Evolutionary conservation across 1,140 invertebrate species (phyloP), one percentile per base, ranked within the genome.

Genomic region (Pseudomyrmex flavicornis): DNA sequence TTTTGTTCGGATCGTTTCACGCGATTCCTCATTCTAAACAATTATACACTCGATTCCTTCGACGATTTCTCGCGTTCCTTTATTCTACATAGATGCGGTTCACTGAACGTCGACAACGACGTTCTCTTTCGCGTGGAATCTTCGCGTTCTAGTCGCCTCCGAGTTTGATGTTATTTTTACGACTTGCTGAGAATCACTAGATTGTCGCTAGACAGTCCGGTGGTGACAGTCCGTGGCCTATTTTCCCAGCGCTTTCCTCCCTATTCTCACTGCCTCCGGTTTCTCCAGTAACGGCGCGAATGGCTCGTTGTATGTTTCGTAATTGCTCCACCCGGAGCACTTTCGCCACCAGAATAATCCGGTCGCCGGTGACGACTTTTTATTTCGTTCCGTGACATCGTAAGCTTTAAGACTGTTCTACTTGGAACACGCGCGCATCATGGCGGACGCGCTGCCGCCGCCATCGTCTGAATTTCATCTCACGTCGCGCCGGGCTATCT

Each of bases 91-190:
- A 13, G 35, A 35, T 50, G 35, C 35, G 35, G 5, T 17, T 70
- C 20, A 26, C 7, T 22, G 20, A 56, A 26, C 5, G 72, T 22
- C 52, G 63, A 56, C 46, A 17, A 10, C 17, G 15, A 80, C 44
- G 20, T 70, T 56, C 59, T 46, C 22, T 35, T n/a, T 7, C 4
- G 35, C 15, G 54, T 12, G 12, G 12, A 80, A 80, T 72, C 54
- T 12, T 22, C 46, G 9, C 26, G 66, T 17, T 35, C 15, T 15
- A 26, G 52, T 17, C 17, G 17, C 35, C 22, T 79, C 61, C 46
- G 3, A 68, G 59, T 83, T 70, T 17, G 56, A 22, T 44, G 75
- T 74, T 85, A 87, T 87, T 85, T 50, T 85, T 75, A 15, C 70
- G 65, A 69, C 62, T 70, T 50, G 22, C 20, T 15, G 44, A 48